Percentiles rank a stretch among this genome's conserved stretches.
Conservation (phyloP, 2,113 vertebrate genomes). For the Boleophthalmus pectinirostris region DNA sequence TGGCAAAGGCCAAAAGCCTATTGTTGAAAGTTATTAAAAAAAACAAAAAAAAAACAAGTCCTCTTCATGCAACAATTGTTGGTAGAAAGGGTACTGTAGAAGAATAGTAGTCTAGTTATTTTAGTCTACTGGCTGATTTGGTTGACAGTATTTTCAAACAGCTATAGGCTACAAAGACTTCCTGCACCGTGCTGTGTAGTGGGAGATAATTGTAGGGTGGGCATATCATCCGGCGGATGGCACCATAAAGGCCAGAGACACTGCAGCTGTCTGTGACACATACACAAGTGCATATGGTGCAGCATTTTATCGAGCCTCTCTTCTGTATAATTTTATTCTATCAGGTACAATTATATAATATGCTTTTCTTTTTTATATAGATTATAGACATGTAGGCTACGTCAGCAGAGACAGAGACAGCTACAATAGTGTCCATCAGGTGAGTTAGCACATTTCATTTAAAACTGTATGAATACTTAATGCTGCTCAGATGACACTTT, state of each 20-base stretch:
- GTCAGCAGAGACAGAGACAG: neutral
- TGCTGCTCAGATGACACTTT: slow-evolving; percentile 39
- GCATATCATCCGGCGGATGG: neutral
- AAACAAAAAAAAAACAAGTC: too few relatives aligned
- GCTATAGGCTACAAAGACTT: neutral
- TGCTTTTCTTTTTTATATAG: neutral
- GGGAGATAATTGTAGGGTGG: slow-evolving; percentile 3
- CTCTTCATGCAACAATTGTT: too few relatives aligned
- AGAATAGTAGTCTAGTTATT: neutral
- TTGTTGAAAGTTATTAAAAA: too few relatives aligned
- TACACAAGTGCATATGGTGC: neutral
- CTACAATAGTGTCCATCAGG: slow-evolving; percentile 9
- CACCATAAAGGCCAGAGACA: slow-evolving; percentile 16
- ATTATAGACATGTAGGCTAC: neutral
- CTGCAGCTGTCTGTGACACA: slow-evolving; percentile 18
- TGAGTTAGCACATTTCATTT: slow-evolving; percentile 22
- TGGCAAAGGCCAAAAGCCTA: too few relatives aligned
- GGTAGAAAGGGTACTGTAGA: neutral
- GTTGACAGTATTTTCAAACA: neutral
- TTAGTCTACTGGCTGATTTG: neutral
- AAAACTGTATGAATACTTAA: slow-evolving; percentile 7
- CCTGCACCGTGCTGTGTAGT: neutral
- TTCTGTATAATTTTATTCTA: neutral
- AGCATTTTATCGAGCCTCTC: neutral
- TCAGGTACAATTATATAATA: neutral